Conservation (phyloP, 2,113 vertebrate species). For the Rhynchopsitta pachyrhyncha region DNA sequence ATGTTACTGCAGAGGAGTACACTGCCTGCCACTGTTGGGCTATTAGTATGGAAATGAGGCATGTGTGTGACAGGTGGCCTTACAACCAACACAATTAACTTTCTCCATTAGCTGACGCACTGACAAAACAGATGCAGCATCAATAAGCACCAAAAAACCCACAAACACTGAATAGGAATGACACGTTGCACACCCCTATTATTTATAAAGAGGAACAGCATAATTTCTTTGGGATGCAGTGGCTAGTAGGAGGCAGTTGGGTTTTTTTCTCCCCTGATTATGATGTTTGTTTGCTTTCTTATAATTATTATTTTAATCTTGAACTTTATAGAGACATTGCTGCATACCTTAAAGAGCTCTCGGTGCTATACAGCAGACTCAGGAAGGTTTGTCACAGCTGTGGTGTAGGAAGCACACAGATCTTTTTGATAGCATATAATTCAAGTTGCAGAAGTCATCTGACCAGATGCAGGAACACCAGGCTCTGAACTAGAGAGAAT, state of each 20-base stretch:
- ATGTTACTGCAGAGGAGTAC: slow-evolving; percentile 79
- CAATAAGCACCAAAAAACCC: slow-evolving; percentile 78
- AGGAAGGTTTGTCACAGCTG: not conserved
- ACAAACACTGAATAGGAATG: slow-evolving; percentile 77
- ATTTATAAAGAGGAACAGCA: slow-evolving; percentile 79
- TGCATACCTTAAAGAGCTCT: not conserved
- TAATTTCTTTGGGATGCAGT: slow-evolving; percentile 67
- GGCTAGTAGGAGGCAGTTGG: not conserved
- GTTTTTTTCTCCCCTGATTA: not conserved
- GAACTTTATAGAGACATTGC: not conserved
- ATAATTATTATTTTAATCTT: not conserved
- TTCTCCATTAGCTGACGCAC: slow-evolving; percentile 88
- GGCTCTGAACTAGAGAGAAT: not conserved
- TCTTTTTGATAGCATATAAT: slow-evolving; percentile 8
- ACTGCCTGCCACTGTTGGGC: slow-evolving; percentile 84
- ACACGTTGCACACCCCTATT: slow-evolving; percentile 79
- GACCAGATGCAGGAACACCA: not conserved
- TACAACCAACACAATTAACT: slow-evolving; percentile 96
- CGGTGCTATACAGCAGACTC: not conserved
- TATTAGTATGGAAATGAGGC: slow-evolving; percentile 95
- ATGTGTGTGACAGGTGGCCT: slow-evolving; percentile 93
- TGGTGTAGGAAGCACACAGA: not conserved
- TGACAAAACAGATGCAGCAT: slow-evolving; percentile 89
- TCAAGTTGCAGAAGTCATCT: slow-evolving; percentile 5
- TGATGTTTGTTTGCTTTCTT: not conserved